phyloP scores from a whole-genome alignment of 1,140 invertebrate genomes.

The Cydia strobilella region DNA sequence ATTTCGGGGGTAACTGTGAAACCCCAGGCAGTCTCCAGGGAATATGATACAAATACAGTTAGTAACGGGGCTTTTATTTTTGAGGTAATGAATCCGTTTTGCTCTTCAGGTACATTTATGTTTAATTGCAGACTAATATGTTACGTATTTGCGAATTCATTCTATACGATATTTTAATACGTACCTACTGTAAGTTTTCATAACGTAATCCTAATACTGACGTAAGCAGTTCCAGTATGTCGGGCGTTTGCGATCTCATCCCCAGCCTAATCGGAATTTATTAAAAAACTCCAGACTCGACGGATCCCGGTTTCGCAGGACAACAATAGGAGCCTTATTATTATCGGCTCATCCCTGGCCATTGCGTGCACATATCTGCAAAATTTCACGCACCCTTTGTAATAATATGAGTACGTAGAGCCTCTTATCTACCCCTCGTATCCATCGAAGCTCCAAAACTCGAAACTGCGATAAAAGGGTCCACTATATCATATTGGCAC shows the following conservation, averaged over 20 bases:
- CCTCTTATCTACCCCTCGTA: slow-evolving; percentile 70
- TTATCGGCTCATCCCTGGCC: slow-evolving; percentile 65
- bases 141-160: not conserved
- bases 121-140: slow-evolving; percentile 30
- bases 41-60: slow-evolving; percentile 54
- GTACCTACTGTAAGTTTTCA: not conserved
- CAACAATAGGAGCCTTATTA: slow-evolving; percentile 51
- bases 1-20: slow-evolving; percentile 62
- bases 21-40: slow-evolving; percentile 59
- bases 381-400: slow-evolving; percentile 74
- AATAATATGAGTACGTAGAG: slow-evolving; percentile 59
- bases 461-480: slow-evolving; percentile 63
- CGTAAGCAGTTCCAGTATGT: slow-evolving; percentile 2
- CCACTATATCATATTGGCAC: slow-evolving; percentile 75
- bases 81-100: slow-evolving; percentile 56
- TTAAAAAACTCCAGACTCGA: slow-evolving; percentile 46
- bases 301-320: slow-evolving; percentile 34
- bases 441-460: slow-evolving; percentile 51
- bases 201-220: slow-evolving; percentile 17
- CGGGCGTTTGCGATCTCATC: slow-evolving; percentile 26
- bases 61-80: slow-evolving; percentile 73
- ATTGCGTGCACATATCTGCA: slow-evolving; percentile 61
- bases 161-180: not conserved
- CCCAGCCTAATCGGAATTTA: slow-evolving; percentile 40
- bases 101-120: slow-evolving; percentile 33